phyloP scores from a whole-genome alignment of 92 coral and sea anemone species.

The Zoanthus sociatus region DNA sequence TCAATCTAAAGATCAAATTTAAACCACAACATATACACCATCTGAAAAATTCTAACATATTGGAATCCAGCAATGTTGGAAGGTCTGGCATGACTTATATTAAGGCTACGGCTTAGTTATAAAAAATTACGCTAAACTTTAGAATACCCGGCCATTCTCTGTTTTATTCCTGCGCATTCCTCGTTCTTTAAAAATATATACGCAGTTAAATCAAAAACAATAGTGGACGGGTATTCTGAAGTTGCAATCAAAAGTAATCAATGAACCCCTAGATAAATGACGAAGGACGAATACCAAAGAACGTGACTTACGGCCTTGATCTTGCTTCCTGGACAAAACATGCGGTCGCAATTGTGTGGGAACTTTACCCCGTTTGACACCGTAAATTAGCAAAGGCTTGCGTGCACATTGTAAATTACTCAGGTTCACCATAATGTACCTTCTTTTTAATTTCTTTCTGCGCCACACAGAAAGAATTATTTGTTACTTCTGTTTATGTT shows the following conservation, averaged over 20 bases:
- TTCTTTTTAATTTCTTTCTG: not conserved
- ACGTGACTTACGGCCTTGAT: constrained; percentile 69
- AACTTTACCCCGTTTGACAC: constrained; percentile 94
- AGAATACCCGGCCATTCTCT: too few relatives aligned
- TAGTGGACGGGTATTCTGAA: too few relatives aligned
- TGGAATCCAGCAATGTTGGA: not conserved
- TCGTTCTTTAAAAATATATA: too few relatives aligned
- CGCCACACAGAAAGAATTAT: not conserved
- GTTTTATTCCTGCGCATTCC: too few relatives aligned
- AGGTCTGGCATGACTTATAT: not conserved
- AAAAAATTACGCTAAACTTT: not conserved
- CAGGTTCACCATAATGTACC: constrained; percentile 78
- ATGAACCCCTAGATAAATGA: not conserved
- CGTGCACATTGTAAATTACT: constrained; percentile 67
- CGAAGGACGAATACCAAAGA: not conserved
- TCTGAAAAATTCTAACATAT: too few relatives aligned
- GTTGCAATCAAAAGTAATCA: not conserved
- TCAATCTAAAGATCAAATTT: too few relatives aligned
- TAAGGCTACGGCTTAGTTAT: not conserved
- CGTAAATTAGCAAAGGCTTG: constrained; percentile 90
- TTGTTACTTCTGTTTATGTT: not conserved
- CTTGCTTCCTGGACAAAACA: constrained; percentile 71
- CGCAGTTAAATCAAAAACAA: too few relatives aligned
- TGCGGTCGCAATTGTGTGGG: constrained; percentile 91
- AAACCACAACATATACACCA: too few relatives aligned